Evolutionary conservation across 2,113 vertebrate species (phyloP), one percentile per base, ranked within the genome.

Genomic region (Hiodon alosoides): DNA sequence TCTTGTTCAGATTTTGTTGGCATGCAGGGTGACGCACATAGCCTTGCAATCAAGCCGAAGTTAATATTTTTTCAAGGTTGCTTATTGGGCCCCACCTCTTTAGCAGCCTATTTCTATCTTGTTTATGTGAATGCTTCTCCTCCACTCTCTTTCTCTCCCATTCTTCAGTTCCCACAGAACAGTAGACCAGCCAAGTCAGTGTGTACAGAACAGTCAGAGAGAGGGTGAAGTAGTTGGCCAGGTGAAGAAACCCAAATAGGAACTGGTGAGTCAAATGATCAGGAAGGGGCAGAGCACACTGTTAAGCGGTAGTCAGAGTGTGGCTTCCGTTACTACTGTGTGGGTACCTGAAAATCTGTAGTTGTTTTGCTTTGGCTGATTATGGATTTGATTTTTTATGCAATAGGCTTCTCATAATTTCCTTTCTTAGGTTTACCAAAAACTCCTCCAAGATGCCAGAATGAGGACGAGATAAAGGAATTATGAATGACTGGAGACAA

Each of bases 191-290:
- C 79, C 77, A 93, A 91, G 78, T 78, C 86, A 59, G 79, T 84
- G 71, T 88, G 84, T 80, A 76, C 89, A 86, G 91, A 93, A 83
- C 92, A 91, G 81, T 91, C 90, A 8, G 92, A 92, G 80, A 90
- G 90, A 89, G 91, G 92, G 77, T 93, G 92, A 93, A 77, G 75
- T 61, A 70, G 69, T 59, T 66, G 59, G 54, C 17, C 81, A 81
- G 62, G 78, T 82, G 78, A 79, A 14, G 71, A 81, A 66, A 74
- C 76, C 5, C 79, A 67, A 68, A 78, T 79, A 78, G 79, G 81
- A 31, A 85, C 80, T 80, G 82, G 90, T 90, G 81, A 83, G 86
- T 87, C 65, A 48, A 57, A 10, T 46, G 17, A 64, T 6, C 62
- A 48, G 7, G 51, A 46, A 4, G 8, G 65, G 4, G 13, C 10